A percentile compares a stretch with the other conserved stretches of the same genome.
Evolutionary conservation across 2,113 vertebrate species (phyloP).

Genomic region (Hystrix brachyura): DNA sequence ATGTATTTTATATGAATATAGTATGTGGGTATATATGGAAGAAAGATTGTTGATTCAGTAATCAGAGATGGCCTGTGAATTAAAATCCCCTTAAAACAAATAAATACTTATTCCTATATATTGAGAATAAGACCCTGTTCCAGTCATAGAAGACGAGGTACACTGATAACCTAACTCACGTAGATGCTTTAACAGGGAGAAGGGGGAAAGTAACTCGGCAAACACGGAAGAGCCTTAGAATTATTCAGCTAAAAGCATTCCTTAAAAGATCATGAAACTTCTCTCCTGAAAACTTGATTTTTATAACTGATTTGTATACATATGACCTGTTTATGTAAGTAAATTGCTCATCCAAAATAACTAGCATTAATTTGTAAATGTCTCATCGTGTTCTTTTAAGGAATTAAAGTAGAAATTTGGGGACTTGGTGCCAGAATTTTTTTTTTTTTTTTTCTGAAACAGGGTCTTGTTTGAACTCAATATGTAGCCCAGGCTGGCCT

Average conservation of each 20-base stretch:
- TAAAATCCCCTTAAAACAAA: background rate
- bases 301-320: background rate
- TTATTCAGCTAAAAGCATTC: background rate
- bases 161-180: background rate
- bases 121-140: background rate
- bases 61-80: background rate
- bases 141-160: background rate
- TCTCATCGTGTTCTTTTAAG: background rate
- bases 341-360: background rate
- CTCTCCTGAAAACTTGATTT: slow-evolving; percentile 8
- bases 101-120: background rate
- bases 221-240: background rate
- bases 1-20: background rate
- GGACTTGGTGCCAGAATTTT: background rate
- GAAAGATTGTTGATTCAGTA: background rate
- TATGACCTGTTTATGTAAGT: background rate
- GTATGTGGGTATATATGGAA: background rate
- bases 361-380: background rate
- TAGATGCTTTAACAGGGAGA: background rate
- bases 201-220: background rate
- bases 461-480: too few relatives aligned
- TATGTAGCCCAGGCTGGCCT: too few relatives aligned
- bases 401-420: slow-evolving; percentile 2
- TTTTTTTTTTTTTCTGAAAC: background rate
- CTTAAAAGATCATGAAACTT: background rate